phyloP scores from a whole-genome alignment of 2,888 invertebrate genomes.

The Rhamphomyia laevipes region DNA sequence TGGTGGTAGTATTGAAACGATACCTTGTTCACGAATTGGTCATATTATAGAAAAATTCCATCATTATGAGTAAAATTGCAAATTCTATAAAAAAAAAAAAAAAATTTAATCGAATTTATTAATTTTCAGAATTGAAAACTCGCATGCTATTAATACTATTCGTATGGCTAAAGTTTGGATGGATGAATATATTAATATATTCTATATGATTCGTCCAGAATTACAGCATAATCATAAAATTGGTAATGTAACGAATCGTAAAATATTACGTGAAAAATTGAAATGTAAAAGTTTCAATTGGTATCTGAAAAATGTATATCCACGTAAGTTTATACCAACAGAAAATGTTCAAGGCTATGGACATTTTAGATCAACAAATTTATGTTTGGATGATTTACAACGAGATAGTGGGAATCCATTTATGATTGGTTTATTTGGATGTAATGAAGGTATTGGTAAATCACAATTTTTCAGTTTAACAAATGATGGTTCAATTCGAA shows the following conservation, averaged over 20 bases:
- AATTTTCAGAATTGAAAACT: constrained; percentile 47
- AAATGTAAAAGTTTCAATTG: constrained; percentile 85
- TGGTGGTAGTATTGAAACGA: too few relatives aligned
- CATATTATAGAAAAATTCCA: too few relatives aligned
- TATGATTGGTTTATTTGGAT: constrained; percentile 64
- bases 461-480: constrained; percentile 66
- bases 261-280: constrained; percentile 62
- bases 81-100: background rate
- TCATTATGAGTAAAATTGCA: too few relatives aligned
- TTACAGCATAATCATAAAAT: too few relatives aligned
- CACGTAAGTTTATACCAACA: constrained; percentile 82
- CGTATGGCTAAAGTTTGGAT: constrained; percentile 83
- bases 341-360: constrained; percentile 71
- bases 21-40: too few relatives aligned
- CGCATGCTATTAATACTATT: constrained; percentile 93
- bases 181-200: too few relatives aligned
- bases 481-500: constrained; percentile 55
- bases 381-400: constrained; percentile 74
- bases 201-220: constrained; percentile 76
- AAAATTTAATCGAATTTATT: background rate
- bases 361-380: constrained; percentile 39
- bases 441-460: constrained; percentile 28
- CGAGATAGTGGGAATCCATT: constrained; percentile 55
- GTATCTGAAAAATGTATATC: constrained; percentile 81
- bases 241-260: constrained; percentile 73